Evolutionary conservation across 2,888 invertebrate genomes (phyloP).

Genomic region (Perdita meconis): DNA sequence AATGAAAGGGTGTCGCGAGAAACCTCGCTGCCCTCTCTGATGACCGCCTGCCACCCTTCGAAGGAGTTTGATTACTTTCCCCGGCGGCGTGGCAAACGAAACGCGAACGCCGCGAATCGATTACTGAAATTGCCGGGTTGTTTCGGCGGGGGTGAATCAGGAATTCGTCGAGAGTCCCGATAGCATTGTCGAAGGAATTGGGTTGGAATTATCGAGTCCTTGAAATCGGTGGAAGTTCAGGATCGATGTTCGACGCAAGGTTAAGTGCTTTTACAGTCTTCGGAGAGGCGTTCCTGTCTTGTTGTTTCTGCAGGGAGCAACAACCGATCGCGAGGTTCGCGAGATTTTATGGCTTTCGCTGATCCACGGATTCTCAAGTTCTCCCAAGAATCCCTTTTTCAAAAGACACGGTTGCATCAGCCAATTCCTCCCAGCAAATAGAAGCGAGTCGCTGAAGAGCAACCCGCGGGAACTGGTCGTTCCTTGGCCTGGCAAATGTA

Average conservation of each 20-base stretch:
- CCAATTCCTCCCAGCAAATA: not conserved
- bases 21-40: conserved; percentile 23
- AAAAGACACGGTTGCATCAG: not conserved
- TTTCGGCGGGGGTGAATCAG: conserved; percentile 13
- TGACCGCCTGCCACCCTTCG: not conserved
- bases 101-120: conserved; percentile 27
- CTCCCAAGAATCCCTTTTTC: not conserved
- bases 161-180: not conserved
- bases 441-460: conserved; percentile 5
- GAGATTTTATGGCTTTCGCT: not conserved
- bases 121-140: conserved; percentile 31
- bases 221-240: not conserved
- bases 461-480: conserved; percentile 22
- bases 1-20: conserved; percentile 12
- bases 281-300: not conserved
- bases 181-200: not conserved
- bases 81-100: conserved; percentile 11
- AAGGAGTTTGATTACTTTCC: conserved; percentile 30
- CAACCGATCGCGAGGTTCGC: not conserved
- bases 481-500: conserved; percentile 53
- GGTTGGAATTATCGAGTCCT: not conserved
- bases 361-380: not conserved
- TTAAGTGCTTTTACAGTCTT: not conserved
- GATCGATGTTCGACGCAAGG: not conserved
- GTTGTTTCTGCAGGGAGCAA: not conserved